phyloP scores from a whole-genome alignment of 2,113 vertebrate genomes.

The Dendropsophus ebraccatus region DNA sequence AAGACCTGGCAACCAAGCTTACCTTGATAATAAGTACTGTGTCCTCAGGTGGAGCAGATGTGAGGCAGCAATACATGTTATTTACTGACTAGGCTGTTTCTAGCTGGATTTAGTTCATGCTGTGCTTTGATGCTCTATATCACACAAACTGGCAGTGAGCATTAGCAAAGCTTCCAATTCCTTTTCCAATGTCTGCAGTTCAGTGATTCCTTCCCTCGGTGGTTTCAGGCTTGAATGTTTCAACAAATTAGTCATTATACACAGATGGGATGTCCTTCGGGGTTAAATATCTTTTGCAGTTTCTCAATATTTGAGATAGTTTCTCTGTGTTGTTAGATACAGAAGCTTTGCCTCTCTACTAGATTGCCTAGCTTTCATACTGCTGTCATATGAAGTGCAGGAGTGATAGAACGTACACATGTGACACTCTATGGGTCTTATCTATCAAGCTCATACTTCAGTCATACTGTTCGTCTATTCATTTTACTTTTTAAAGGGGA shows the following conservation, averaged over 20 bases:
- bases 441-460: no score
- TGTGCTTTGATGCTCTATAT: conserved; percentile 26
- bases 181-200: conserved; percentile 28
- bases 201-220: conserved; percentile 19
- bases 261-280: conserved; percentile 20
- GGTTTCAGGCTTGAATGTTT: conserved; percentile 22
- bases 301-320: conserved; percentile 13
- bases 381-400: neutral
- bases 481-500: no score
- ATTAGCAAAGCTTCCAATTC: conserved; percentile 26
- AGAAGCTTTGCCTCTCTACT: neutral
- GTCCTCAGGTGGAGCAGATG: neutral
- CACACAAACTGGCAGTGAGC: conserved; percentile 26
- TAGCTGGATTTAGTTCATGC: neutral
- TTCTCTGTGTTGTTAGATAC: neutral
- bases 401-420: neutral
- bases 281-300: neutral
- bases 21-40: neutral
- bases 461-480: no score
- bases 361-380: neutral
- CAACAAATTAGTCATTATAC: conserved; percentile 37
- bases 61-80: neutral
- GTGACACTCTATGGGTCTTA: neutral
- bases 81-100: neutral
- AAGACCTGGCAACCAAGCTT: neutral